Evolutionary conservation across 2,113 vertebrate genomes (phyloP), one percentile per base, ranked within the genome.

Genomic region (Emydocephalus ijimae): DNA sequence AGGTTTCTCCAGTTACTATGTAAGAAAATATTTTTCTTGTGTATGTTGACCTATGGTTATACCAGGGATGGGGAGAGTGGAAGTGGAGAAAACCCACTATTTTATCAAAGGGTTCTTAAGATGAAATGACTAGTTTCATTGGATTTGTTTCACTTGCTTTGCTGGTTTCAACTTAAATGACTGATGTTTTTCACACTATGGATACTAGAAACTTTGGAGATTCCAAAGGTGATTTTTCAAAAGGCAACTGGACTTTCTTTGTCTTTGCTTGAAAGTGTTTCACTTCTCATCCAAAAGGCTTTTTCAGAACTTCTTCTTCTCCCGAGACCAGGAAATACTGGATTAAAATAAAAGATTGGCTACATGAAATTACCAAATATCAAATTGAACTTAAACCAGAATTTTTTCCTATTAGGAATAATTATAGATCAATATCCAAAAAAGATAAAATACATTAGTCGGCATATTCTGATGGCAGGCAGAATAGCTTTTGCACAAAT

Each of bases 1-100:
- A 93, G 99, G 99, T 45, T 99, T 99, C 97, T 98, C 98, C 56
- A 98, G 98, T 93, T 98, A 99, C 93, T 99, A 97, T 23, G 99
- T 99, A 97, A 98, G 99, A 92, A 23, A 64, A 87, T 45, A 92
- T 57, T 94, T 88, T 87, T 50, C 39, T 8, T 29, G 26, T 23
- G 55, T 20, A 50, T 87, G 39, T 21, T 85, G 90, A 48, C 24
- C 52, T 86, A 59, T 89, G 12, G 18, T 50, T 89, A 61, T 26
- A 26, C 24, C 48, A 81, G 87, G 23, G 9, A 12, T 18, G 26
- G 55, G 69, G 26, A 43, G 61, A 43, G 10, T 61, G 45, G 24
- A 52, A 6, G 21, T 43, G 26, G 20, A 59, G 54, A 45, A 85
- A n/a, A 29, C 39, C 29, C 20, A 18, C 21, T 90, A 12, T 34